These are phyloP conservation scores for Platyura marginata DNA, from an alignment of 1,140 invertebrate species.

Conservation along the genomic window DNA sequence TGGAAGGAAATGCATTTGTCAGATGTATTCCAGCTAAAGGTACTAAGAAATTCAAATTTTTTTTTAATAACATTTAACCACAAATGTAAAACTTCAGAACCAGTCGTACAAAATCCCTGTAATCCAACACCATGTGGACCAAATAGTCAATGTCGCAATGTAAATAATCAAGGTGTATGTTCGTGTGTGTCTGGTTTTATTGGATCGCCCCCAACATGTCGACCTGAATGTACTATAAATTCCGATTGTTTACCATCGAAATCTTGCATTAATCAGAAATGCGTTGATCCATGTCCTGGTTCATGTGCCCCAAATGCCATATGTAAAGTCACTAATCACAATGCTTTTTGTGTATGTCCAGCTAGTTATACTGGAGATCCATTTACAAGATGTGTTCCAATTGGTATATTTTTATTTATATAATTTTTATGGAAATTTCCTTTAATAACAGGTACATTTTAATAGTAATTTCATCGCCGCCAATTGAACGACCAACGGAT, in stretches of 20 bases:
- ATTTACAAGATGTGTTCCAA: slow-evolving; percentile 48
- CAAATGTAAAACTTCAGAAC: slow-evolving; percentile 9
- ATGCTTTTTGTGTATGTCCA: slow-evolving; percentile 55
- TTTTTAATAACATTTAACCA: slow-evolving; percentile 7
- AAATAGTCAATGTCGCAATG: slow-evolving; percentile 56
- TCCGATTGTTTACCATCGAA: slow-evolving; percentile 60
- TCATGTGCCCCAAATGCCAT: slow-evolving; percentile 59
- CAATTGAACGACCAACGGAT: slow-evolving; percentile 21
- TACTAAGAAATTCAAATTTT: slow-evolving; percentile 10
- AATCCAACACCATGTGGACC: slow-evolving; percentile 51
- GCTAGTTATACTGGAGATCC: slow-evolving; percentile 57
- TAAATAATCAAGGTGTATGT: slow-evolving; percentile 54
- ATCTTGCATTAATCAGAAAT: slow-evolving; percentile 68
- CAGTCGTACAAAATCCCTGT: slow-evolving; percentile 31
- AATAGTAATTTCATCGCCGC: slow-evolving; percentile 6
- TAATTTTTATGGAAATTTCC: background rate
- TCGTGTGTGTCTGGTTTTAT: slow-evolving; percentile 61
- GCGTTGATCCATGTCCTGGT: slow-evolving; percentile 62
- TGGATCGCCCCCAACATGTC: slow-evolving; percentile 54
- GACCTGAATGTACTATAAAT: slow-evolving; percentile 67
- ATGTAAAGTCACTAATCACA: slow-evolving; percentile 51
- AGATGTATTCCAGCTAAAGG: slow-evolving; percentile 34
- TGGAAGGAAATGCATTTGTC: slow-evolving; percentile 41
- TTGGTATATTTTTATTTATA: slow-evolving; percentile 31
- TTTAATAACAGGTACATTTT: background rate